Evolutionary conservation across 1,140 invertebrate genomes (phyloP).

Genomic region (Saccostrea glomerata): DNA sequence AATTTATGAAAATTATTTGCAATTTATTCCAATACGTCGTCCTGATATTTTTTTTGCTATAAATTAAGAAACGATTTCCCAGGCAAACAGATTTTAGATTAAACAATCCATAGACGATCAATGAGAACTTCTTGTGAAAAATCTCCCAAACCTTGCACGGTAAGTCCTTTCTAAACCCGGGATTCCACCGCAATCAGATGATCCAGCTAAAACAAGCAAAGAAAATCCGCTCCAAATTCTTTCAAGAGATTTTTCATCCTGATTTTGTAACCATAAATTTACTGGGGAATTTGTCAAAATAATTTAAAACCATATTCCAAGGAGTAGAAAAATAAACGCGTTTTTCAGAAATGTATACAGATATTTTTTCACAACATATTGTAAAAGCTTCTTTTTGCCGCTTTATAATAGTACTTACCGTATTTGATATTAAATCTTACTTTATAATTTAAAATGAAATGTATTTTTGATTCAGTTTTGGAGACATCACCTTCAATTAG

Average conservation of each 20-base stretch:
- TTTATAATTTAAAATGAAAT: no score
- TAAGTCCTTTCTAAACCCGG: conserved; percentile 3
- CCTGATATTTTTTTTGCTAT: not conserved
- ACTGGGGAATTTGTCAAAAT: not conserved
- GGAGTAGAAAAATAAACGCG: not conserved
- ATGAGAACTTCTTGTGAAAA: conserved; percentile 3
- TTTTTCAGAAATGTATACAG: not conserved
- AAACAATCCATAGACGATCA: not conserved
- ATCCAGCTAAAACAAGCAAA: conserved; percentile 27
- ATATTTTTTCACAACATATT: not conserved
- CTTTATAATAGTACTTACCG: not conserved
- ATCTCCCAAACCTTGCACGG: conserved; percentile 11
- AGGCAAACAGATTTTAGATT: not conserved
- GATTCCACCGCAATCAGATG: not conserved
- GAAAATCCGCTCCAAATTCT: conserved; percentile 10
- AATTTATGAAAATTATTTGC: no score
- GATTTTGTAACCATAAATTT: not conserved
- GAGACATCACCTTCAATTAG: no score
- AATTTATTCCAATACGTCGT: not conserved
- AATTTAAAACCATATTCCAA: not conserved
- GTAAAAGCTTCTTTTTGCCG: not conserved
- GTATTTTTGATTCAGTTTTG: no score
- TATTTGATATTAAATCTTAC: no score
- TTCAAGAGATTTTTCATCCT: conserved; percentile 4
- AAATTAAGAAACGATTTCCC: not conserved